phyloP scores from a whole-genome alignment of 1,140 invertebrate genomes.

The Centruroides vittatus region DNA sequence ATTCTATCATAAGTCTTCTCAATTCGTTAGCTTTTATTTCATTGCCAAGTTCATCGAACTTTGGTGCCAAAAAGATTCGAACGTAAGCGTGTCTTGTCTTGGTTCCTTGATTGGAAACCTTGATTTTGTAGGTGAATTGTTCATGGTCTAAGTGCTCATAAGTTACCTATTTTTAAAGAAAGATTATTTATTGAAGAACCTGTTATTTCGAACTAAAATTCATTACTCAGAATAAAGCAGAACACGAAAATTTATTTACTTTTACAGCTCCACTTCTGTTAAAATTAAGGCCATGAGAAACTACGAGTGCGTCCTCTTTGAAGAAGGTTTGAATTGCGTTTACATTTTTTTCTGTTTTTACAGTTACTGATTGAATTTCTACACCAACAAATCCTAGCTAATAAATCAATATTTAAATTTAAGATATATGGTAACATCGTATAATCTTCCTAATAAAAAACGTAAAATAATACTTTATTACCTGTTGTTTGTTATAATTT shows the following conservation, averaged over 20 bases:
- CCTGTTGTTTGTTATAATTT: slow-evolving; percentile 18
- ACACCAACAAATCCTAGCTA: slow-evolving; percentile 43
- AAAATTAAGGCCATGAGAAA: slow-evolving; percentile 12
- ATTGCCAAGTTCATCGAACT: slow-evolving; percentile 11
- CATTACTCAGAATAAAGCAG: no score
- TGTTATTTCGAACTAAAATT: no score
- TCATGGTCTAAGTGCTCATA: slow-evolving; percentile 60
- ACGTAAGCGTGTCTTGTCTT: slow-evolving; percentile 23
- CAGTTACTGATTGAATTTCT: slow-evolving; percentile 44
- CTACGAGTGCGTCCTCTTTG: slow-evolving; percentile 2
- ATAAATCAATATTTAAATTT: background rate
- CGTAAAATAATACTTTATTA: background rate
- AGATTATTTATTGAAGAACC: no score
- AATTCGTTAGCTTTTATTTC: slow-evolving; percentile 6
- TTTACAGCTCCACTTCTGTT: slow-evolving; percentile 5
- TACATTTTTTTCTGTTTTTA: slow-evolving; percentile 27
- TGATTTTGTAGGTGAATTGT: slow-evolving; percentile 43
- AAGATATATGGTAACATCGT: no score
- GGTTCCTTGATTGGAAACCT: slow-evolving; percentile 16
- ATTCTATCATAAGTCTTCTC: slow-evolving; percentile 16
- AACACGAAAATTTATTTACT: background rate
- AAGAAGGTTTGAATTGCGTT: slow-evolving; percentile 38
- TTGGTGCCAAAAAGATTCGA: slow-evolving; percentile 9
- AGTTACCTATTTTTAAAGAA: slow-evolving; percentile 31
- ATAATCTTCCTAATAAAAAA: no score